Conservation (phyloP, 2,888 invertebrate species). For the Dynastes grantii region DNA sequence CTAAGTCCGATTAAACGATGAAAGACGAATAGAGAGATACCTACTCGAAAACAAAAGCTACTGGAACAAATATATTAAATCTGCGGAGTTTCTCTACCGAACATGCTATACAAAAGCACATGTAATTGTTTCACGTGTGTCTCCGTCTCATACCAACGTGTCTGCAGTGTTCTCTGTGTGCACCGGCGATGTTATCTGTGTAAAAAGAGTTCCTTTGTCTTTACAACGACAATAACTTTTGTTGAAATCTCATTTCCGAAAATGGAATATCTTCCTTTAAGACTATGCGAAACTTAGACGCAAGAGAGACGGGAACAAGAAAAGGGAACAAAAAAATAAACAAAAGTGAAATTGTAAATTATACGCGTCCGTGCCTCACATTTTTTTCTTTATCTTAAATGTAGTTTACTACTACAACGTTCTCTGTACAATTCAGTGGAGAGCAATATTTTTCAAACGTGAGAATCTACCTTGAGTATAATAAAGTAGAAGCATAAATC, state of each 20-base stretch:
- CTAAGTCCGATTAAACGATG: conserved; percentile 9
- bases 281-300: conserved; percentile 27
- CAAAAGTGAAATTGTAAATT: conserved; percentile 46
- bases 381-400: conserved; percentile 48
- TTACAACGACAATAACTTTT: conserved; percentile 32
- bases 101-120: conserved; percentile 19
- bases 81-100: neutral
- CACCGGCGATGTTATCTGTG: conserved; percentile 25
- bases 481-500: conserved; percentile 51
- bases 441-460: conserved; percentile 52
- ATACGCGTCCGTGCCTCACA: conserved; percentile 47
- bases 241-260: conserved; percentile 34
- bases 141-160: neutral
- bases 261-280: conserved; percentile 29
- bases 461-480: conserved; percentile 52
- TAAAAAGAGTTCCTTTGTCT: conserved; percentile 34
- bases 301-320: conserved; percentile 10
- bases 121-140: conserved; percentile 28
- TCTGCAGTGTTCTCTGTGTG: conserved; percentile 6
- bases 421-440: conserved; percentile 49
- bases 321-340: conserved; percentile 33
- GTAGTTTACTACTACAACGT: conserved; percentile 46
- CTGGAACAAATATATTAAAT: conserved; percentile 14
- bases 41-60: conserved; percentile 6
- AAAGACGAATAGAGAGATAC: neutral